Percentiles rank a stretch among this genome's conserved stretches.
These are phyloP conservation scores for Chrysochloris asiatica DNA, from an alignment of 2,113 vertebrate genomes.

Conservation along the genomic window DNA sequence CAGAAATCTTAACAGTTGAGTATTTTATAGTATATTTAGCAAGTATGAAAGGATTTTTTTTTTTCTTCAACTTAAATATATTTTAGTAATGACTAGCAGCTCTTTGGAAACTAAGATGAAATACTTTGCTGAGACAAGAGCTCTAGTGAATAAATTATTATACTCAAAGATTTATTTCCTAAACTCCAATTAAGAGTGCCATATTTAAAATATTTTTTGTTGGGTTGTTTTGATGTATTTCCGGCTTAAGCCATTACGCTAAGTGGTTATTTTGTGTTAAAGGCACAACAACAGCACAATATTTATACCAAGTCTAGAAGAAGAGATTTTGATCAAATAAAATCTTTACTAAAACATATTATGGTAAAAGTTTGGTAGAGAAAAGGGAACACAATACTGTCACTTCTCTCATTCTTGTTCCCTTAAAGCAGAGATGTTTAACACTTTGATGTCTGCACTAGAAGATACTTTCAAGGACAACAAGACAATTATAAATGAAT, in stretches of 20 bases:
- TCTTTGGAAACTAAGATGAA: conserved; percentile 74
- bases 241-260: conserved; percentile 40
- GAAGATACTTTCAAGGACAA: conserved; percentile 8
- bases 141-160: conserved; percentile 72
- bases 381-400: conserved; percentile 8
- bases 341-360: background rate
- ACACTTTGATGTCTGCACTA: background rate
- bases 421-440: background rate
- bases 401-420: conserved; percentile 23
- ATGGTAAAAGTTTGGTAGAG: background rate
- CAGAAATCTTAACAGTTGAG: background rate
- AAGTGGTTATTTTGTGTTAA: conserved; percentile 54
- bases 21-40: conserved; percentile 15
- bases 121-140: conserved; percentile 70
- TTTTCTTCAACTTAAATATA: conserved; percentile 64
- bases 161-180: conserved; percentile 73
- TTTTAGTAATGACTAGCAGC: conserved; percentile 64
- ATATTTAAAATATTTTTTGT: conserved; percentile 68
- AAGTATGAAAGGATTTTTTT: conserved; percentile 36
- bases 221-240: conserved; percentile 69
- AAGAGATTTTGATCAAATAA: conserved; percentile 29
- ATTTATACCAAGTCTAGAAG: conserved; percentile 44
- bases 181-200: conserved; percentile 69
- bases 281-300: conserved; percentile 39
- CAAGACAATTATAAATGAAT: no score